Base-by-base conservation (phyloP, 2,888 invertebrate genomes). In the Phytoseiulus persimilis region DNA sequence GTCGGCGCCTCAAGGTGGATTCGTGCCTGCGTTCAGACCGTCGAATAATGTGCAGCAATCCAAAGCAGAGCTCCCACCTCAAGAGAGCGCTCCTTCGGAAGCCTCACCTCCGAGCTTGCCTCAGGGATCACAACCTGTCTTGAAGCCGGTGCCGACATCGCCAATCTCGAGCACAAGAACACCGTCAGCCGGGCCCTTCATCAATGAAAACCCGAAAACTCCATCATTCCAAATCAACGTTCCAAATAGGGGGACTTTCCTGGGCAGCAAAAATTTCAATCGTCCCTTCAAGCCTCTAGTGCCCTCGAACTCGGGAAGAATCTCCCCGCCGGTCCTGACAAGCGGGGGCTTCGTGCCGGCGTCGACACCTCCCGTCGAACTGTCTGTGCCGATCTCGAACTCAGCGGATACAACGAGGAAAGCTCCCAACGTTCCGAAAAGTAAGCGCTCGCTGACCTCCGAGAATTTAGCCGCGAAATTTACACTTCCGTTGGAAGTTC, bases 31-130 rank as follows among this genome's bases (percentile, higher is more conserved):
- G 1, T 32, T 87, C 32, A 87, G 39, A 31, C 87, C 87, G 32
- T 14, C 6, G 9, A 65, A 65, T 2, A 65, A 65, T 23, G 89
- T 45, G 32, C 89, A 83, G 90, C 83, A 83, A 83, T 89, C 90
- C 23, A 11, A 45, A 18, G 83, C 90, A 5, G 91, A 87, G 32
- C 90, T 90, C 83, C 89, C 32, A n/a, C 83, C 90, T 87, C 87
- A 87, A 23, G 87, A 87, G 23, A 87, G 14, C 32, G 45, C 28
- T 28, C 3, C 9, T 33, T 11, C 3, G 2, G 32, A 32, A 33
- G 0, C 45, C n/a, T 33, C 87, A 39, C 6, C 39, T 23, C 87
- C 14, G n/a, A 32, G 31, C 33, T 6, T 18, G 0, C 45, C 87
- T 0, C 87, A 18, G 18, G 65, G 5, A 18, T 23, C 5, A 14